Evolutionary conservation across 2,113 vertebrate genomes (phyloP), one percentile per base, ranked within the genome.

Genomic region (Bubo bubo): DNA sequence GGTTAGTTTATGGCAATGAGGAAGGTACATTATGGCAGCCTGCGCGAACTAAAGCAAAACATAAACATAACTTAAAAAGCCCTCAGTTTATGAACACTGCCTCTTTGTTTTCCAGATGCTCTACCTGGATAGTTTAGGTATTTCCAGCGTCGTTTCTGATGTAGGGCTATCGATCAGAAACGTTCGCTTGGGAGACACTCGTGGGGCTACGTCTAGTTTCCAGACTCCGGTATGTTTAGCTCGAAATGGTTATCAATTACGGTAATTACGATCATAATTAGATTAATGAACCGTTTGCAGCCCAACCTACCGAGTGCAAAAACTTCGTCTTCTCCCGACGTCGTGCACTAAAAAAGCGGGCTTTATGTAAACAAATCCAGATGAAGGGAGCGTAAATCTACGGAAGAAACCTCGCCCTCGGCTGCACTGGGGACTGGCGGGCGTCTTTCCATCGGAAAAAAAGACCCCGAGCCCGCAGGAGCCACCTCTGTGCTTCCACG

Each of bases 191-290:
- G 86, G 95, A 94, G 89, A 35, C 74, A 58, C 81, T 82, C 90
- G 79, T 75, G 89, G 90, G 97, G 97, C 96, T 97, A 95, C 87
- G 86, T 92, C 93, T 86, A 90, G 94, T 96, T 97, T 92, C 93
- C 72, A 96, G 88, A 71, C 95, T 97, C 90, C 87, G 90, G 95
- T 88, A 93, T 94, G 97, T 97, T 97, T 86, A 96, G 95, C 97
- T 98, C 91, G 95, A 98, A 98, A 98, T 82, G 98, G 93, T 96
- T 98, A 98, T 98, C 98, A 98, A 98, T 98, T 98, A 98, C 94
- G 93, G 96, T 97, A 98, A 98, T 98, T 98, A 98, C 71, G 71
- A 79, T 96, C 96, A 95, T 98, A 98, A 98, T 98, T 98, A 98
- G 97, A 98, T 98, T 98, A 98, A 98, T 98, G 98, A 98, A 97